Conservation (phyloP, 2,113 vertebrate genomes). For the Sapajus apella region DNA sequence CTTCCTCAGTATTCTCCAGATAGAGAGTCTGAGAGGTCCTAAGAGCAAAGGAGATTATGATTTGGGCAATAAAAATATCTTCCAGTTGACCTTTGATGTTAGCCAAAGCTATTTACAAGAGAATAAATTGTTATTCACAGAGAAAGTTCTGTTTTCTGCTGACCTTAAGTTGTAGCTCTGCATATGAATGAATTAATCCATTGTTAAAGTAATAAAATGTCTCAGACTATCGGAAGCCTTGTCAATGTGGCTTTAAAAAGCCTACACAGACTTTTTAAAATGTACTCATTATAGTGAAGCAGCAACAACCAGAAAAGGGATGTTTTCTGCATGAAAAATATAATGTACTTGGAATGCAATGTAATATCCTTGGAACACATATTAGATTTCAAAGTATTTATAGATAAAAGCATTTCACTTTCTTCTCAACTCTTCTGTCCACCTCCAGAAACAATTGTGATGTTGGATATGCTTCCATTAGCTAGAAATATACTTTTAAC, state of each 20-base stretch:
- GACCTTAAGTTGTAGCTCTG: neutral
- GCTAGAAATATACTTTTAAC: neutral
- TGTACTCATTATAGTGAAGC: neutral
- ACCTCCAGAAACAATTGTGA: neutral
- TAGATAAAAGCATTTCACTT: neutral
- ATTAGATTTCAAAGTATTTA: neutral
- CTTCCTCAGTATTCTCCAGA: neutral
- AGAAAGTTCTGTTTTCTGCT: neutral
- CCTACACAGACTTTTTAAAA: neutral
- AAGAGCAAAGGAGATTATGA: neutral
- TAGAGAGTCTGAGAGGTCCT: neutral
- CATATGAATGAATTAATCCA: neutral
- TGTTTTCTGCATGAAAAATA: neutral
- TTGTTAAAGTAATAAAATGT: neutral
- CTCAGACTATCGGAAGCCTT: neutral
- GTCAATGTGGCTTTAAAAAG: neutral
- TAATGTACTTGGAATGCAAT: neutral
- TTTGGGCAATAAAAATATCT: neutral
- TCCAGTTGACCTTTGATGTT: neutral
- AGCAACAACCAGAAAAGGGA: neutral
- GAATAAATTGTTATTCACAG: neutral
- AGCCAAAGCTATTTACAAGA: constrained; percentile 8
- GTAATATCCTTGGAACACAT: neutral
- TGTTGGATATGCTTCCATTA: neutral
- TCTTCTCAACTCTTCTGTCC: neutral